Conservation (phyloP, 2,113 vertebrate genomes). For the Poeciliopsis retropinna region DNA sequence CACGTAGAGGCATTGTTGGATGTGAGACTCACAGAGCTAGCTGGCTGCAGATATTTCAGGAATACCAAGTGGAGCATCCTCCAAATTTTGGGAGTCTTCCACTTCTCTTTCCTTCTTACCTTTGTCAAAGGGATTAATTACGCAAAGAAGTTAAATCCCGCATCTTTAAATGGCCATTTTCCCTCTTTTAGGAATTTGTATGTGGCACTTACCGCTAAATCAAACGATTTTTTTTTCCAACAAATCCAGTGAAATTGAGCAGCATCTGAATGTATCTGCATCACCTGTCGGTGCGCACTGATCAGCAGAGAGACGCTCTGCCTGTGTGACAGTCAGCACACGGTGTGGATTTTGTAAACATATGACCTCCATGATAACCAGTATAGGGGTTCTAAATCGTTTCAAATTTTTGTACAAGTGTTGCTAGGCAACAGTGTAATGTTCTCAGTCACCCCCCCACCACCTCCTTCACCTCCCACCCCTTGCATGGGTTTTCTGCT, state of each 20-base stretch:
- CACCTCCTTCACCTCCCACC: not conserved
- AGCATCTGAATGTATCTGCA: conserved; percentile 20
- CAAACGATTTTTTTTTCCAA: not conserved
- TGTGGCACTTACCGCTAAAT: not conserved
- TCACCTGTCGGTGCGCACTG: not conserved
- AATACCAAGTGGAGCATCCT: conserved; percentile 49
- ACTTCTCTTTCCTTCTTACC: conserved; percentile 14
- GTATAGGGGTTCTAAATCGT: conserved; percentile 77
- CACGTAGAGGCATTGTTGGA: conserved; percentile 47
- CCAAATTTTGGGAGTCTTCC: conserved; percentile 35
- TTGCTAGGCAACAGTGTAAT: conserved; percentile 85
- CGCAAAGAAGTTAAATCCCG: conserved; percentile 46
- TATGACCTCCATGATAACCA: conserved; percentile 77
- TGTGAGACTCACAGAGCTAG: conserved; percentile 43
- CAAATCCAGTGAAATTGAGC: conserved; percentile 28
- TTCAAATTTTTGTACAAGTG: conserved; percentile 81
- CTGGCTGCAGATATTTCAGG: conserved; percentile 48
- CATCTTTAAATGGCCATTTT: not conserved
- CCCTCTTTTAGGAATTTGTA: too few relatives aligned
- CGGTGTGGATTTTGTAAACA: conserved; percentile 71
- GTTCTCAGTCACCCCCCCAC: conserved; percentile 67
- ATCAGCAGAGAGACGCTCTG: conserved; percentile 32
- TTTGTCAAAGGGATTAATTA: conserved; percentile 43
- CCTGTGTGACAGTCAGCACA: conserved; percentile 60
- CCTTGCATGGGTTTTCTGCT: conserved; percentile 69